Percentiles rank a stretch among this genome's conserved stretches.
Evolutionary conservation across 2,113 vertebrate genomes (phyloP).

Genomic region (Terrapene triunguis): DNA sequence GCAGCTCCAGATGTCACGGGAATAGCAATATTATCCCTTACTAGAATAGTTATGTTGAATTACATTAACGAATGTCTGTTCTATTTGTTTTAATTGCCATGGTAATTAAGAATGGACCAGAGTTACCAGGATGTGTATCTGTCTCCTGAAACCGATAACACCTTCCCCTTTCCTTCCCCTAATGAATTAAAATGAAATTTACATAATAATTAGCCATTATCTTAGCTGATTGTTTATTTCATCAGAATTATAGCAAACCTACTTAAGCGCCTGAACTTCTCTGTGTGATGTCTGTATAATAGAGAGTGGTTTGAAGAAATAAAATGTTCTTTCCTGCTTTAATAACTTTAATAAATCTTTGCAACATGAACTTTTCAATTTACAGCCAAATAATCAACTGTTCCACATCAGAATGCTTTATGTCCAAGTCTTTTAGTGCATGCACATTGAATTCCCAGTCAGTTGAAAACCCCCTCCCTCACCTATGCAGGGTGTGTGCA

Average conservation of each 20-base stretch:
- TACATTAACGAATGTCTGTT: constrained; percentile 20
- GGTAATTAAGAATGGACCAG: constrained; percentile 22
- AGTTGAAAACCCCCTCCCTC: not conserved
- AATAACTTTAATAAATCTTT: not conserved
- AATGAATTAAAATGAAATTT: constrained; percentile 14
- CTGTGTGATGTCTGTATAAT: not conserved
- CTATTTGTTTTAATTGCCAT: not conserved
- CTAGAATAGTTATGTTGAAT: not conserved
- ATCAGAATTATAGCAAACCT: not conserved
- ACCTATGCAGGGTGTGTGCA: not conserved
- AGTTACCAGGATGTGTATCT: not conserved
- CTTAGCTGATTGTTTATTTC: not conserved
- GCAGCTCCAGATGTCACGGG: not conserved
- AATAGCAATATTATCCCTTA: constrained; percentile 13
- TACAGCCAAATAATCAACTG: accelerated
- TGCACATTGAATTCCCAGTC: not conserved
- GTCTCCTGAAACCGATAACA: not conserved
- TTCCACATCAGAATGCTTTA: not conserved
- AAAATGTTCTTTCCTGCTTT: not conserved
- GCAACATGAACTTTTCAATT: not conserved
- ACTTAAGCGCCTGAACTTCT: not conserved
- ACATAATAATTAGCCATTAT: not conserved
- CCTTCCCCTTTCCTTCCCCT: not conserved
- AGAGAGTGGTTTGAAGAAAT: not conserved
- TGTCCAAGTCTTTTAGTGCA: accelerated